Base-by-base conservation (phyloP, 2,888 invertebrate genomes). In the Strigamia maritima region DNA sequence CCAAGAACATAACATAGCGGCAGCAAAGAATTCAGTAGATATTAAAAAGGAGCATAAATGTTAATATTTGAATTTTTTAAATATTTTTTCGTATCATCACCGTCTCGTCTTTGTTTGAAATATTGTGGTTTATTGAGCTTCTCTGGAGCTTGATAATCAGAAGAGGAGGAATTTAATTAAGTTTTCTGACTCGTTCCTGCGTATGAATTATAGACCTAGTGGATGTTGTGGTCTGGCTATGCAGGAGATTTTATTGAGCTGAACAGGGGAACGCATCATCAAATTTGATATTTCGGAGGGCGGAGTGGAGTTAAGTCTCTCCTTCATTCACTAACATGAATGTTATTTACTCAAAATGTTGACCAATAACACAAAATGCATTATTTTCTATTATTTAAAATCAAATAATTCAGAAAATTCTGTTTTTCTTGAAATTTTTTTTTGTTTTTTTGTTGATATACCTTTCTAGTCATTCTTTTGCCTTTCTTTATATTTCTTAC, bases 91-190 rank as follows among this genome's bases (percentile, higher is more conserved):
- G 3, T 16, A 14, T 19, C n/a, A 49, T 16, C n/a, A n/a, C 3
- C 19, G 49, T 49, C 49, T 49, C 19, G 49, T 49, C 49, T 49
- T 49, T 49, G 49, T 49, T 49, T 49, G 49, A 49, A 49, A 49
- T 49, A 49, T 49, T 49, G 49, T 19, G 49, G 49, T 49, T 49
- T 49, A 49, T 49, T 49, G 49, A 49, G 49, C 49, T 49, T n/a
- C 49, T 49, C 49, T 49, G 49, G 14, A 49, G 49, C 49, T 16
- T 49, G 49, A 49, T 49, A 49, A 49, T 49, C 49, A 49, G 49
- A 49, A 49, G 49, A 49, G 49, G 49, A 49, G 49, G 49, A 49
- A 49, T 49, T 49, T 49, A 49, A 49, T 49, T 49, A 49, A 49
- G 49, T 49, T 49, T 49, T 49, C 49, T 49, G 49, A 49, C 49